Base-by-base conservation (phyloP, 2,113 vertebrate genomes). In the Paralichthys olivaceus region DNA sequence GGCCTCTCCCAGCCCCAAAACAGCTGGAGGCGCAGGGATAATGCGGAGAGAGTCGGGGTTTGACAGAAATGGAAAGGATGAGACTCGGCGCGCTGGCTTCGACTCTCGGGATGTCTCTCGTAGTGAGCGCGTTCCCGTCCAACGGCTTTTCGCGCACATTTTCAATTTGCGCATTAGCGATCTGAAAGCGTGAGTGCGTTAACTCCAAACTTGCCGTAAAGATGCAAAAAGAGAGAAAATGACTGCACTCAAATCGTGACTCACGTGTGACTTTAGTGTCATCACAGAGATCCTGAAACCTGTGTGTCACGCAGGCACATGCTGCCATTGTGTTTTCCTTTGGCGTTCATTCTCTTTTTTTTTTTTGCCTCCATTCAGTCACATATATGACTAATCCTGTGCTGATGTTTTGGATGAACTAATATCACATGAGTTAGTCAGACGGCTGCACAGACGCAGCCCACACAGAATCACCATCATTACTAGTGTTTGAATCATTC, bases 1-100 rank as follows among this genome's bases (percentile, higher is more conserved):
- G 43, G 58, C 83, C 81, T 72, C 73, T 81, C 87, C 91, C 70
- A 37, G 37, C 15, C 69, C 73, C 72, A 92, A n/a, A 91, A 94
- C 90, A 89, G 83, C 90, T 89, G 90, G 87, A 87, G 87, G 85
- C 83, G 1, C 59, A 15, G 79, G 37, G 55, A 49, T 51, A 54
- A 61, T 23, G 26, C 68, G 74, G 28, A 64, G 60, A 69, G 32
- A 72, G 67, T 55, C 1, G 4, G 17, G n/a, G 45, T 66, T 34
- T 61, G 74, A 58, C 54, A 23, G 66, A 62, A 26, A 68, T 26
- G 0, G 4, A 15, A n/a, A 43, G 37, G 70, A 84, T 34, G 79
- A 79, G 47, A 34, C 25, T 85, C 59, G 64, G 65, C 86, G 61
- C 28, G 43, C 61, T 85, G 65, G 8, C 34, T 72, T 23, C 15